A percentile compares a stretch with the other conserved stretches of the same genome.
These are phyloP conservation scores for Clitarchus hookeri DNA, from an alignment of 2,888 invertebrate genomes.

Conservation along the genomic window DNA sequence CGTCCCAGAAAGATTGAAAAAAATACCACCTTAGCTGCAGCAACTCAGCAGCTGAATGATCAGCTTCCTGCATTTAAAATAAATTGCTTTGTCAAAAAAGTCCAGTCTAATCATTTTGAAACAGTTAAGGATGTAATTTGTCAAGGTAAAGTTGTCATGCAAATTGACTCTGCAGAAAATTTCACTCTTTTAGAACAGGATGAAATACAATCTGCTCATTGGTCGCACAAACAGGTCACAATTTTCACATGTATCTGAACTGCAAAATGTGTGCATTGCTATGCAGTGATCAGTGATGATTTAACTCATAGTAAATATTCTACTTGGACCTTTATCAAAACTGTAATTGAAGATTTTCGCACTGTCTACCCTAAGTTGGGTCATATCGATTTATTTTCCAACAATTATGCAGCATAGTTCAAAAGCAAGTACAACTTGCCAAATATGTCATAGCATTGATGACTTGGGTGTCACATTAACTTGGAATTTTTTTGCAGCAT, in stretches of 20 bases:
- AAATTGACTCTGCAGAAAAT: no score
- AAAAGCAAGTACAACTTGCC: not conserved
- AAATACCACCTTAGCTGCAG: no score
- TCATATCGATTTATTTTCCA: not conserved
- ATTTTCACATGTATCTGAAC: conserved; percentile 1
- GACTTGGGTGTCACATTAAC: not conserved
- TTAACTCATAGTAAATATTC: not conserved
- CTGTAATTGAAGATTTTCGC: no score
- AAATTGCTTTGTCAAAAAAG: no score
- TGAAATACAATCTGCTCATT: no score
- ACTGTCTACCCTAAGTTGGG: no score
- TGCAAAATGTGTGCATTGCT: not conserved
- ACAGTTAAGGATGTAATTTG: no score
- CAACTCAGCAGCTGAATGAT: no score
- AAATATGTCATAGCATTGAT: not conserved
- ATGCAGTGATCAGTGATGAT: not conserved
- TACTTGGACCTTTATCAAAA: not conserved
- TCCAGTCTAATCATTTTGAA: no score
- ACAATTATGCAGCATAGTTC: not conserved
- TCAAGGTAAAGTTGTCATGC: no score
- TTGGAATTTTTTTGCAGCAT: not conserved
- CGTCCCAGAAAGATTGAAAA: not conserved
- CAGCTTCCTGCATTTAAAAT: not conserved
- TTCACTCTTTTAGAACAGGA: no score
- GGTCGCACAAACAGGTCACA: conserved; percentile 1